These are phyloP conservation scores for Eupithecia exiguata DNA, from an alignment of 2,888 invertebrate genomes.

Conservation along the genomic window DNA sequence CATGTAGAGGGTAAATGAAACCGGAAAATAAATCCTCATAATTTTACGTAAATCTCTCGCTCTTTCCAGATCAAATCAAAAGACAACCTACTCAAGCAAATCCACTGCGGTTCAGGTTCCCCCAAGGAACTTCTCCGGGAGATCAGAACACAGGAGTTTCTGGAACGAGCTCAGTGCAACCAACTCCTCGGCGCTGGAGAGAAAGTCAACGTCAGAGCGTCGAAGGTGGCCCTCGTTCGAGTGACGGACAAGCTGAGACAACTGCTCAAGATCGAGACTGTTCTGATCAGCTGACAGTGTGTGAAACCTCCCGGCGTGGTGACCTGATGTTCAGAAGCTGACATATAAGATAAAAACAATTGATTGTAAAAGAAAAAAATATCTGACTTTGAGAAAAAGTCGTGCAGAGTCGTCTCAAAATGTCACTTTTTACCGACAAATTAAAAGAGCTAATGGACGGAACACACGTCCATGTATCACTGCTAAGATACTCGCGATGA, in stretches of 20 bases:
- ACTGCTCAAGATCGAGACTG: conserved; percentile 91
- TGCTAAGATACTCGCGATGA: not conserved
- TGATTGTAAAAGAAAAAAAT: not conserved
- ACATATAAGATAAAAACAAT: not conserved
- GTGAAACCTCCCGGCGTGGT: conserved; percentile 3
- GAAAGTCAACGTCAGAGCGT: conserved; percentile 90
- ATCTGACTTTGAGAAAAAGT: not conserved
- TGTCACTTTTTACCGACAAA: not conserved
- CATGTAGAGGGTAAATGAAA: not conserved
- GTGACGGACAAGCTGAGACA: conserved; percentile 93
- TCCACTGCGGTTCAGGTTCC: conserved; percentile 85
- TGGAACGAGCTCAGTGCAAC: conserved; percentile 91
- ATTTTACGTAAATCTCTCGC: not conserved
- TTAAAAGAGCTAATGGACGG: not conserved
- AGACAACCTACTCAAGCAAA: conserved; percentile 90
- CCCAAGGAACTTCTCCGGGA: conserved; percentile 84
- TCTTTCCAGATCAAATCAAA: conserved; percentile 89
- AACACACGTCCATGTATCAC: not conserved
- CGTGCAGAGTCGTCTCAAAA: not conserved
- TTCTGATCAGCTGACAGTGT: conserved; percentile 86
- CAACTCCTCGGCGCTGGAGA: conserved; percentile 91
- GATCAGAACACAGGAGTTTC: conserved; percentile 90
- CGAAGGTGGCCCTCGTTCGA: conserved; percentile 91
- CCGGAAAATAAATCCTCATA: not conserved
- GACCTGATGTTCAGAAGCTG: not conserved